Conservation (phyloP, 2,888 invertebrate genomes). For the Unio pictorum region DNA sequence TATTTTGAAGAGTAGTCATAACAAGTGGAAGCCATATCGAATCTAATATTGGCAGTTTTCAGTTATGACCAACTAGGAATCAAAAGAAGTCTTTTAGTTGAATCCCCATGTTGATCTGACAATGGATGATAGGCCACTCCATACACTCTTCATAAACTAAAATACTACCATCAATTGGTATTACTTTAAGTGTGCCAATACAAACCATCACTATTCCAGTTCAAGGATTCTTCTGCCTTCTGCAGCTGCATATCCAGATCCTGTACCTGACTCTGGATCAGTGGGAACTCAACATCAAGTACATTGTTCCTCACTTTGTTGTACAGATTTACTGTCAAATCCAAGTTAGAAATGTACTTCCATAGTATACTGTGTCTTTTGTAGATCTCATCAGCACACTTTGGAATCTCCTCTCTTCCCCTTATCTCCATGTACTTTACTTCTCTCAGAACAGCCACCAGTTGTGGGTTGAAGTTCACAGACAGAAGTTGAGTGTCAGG, state of each 20-base stretch:
- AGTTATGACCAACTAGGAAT: too few relatives aligned
- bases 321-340: conserved; percentile 77
- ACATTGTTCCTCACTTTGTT: conserved; percentile 86
- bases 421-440: conserved; percentile 88
- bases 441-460: conserved; percentile 87
- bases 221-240: conserved; percentile 83
- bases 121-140: too few relatives aligned
- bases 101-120: too few relatives aligned
- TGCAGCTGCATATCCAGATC: conserved; percentile 86
- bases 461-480: conserved; percentile 87
- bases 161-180: not conserved
- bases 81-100: too few relatives aligned
- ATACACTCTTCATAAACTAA: not conserved
- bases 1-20: too few relatives aligned
- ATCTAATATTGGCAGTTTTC: too few relatives aligned
- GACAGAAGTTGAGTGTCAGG: conserved; percentile 77
- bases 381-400: conserved; percentile 80
- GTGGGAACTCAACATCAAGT: conserved; percentile 86
- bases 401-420: conserved; percentile 74
- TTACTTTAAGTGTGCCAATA: conserved; percentile 2
- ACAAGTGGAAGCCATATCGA: too few relatives aligned
- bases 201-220: conserved; percentile 88
- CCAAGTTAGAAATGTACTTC: conserved; percentile 76
- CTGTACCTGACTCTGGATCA: conserved; percentile 87
- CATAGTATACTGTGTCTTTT: conserved; percentile 85